Evolutionary conservation across 2,888 invertebrate genomes (phyloP).

Genomic region (Ctena decussata): DNA sequence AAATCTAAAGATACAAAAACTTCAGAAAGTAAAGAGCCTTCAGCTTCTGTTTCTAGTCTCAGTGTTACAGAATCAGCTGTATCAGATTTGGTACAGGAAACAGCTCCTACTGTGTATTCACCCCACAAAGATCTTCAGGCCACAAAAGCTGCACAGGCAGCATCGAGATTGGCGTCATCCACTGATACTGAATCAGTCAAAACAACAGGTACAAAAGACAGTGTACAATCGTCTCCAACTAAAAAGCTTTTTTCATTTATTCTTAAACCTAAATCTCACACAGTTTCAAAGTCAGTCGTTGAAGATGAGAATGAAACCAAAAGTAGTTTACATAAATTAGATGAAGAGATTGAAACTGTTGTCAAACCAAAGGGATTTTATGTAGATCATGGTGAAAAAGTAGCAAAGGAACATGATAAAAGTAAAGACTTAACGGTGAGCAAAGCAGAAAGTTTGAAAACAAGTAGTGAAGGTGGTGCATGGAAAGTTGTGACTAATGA

Average conservation of each 20-base stretch:
- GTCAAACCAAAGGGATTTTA: conserved; percentile 54
- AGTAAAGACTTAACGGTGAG: not conserved
- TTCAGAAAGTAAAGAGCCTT: not conserved
- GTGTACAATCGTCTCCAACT: not conserved
- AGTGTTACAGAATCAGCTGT: not conserved
- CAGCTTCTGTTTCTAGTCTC: not conserved
- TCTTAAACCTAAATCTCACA: not conserved
- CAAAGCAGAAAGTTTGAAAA: not conserved
- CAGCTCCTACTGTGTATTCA: not conserved
- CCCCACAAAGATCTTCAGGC: conserved; percentile 1
- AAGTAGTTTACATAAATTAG: not conserved
- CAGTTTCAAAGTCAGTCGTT: not conserved
- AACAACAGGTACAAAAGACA: not conserved
- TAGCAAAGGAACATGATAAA: not conserved
- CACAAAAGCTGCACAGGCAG: conserved; percentile 37
- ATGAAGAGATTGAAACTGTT: not conserved
- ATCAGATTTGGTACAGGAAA: not conserved
- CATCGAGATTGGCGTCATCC: not conserved
- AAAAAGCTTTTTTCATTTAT: not conserved
- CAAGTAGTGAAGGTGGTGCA: not conserved
- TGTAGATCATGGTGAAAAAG: conserved; percentile 43
- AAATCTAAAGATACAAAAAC: conserved; percentile 20
- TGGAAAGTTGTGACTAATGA: not conserved
- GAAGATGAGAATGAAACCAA: not conserved
- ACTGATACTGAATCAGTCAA: not conserved